Conservation (phyloP, 2,113 vertebrate species). For the Megaceryle maxima region DNA sequence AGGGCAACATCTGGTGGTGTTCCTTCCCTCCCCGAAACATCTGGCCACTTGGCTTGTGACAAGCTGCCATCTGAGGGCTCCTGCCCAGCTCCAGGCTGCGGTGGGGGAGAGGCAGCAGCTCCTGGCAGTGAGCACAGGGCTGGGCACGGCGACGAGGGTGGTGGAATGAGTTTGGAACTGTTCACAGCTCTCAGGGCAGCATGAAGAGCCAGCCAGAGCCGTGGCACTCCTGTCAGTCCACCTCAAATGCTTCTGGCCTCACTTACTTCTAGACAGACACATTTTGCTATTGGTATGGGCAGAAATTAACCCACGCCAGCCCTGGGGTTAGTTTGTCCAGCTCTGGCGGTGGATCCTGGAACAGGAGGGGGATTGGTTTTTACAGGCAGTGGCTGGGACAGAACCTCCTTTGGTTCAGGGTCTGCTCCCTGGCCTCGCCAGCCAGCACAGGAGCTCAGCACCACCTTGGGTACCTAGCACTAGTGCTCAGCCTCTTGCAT, state of each 20-base stretch:
- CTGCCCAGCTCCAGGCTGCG: neutral
- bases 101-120: neutral
- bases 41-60: neutral
- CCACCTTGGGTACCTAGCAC: neutral
- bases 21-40: neutral
- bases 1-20: neutral
- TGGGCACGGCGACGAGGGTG: neutral
- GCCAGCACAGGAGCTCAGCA: neutral
- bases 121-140: neutral
- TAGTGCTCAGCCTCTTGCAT: neutral
- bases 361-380: neutral
- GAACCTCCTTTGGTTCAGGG: neutral
- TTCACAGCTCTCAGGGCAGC: accelerated
- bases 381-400: accelerated
- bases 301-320: neutral
- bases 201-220: neutral
- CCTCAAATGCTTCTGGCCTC: neutral
- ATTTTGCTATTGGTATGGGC: neutral
- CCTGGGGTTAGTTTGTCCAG: neutral
- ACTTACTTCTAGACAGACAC: neutral
- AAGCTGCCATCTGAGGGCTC: neutral
- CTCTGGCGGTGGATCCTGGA: neutral
- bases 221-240: neutral
- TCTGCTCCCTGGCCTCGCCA: accelerated
- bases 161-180: accelerated